Conservation (phyloP, 2,888 invertebrate genomes). For the Acrocyrtus sp. region DNA sequence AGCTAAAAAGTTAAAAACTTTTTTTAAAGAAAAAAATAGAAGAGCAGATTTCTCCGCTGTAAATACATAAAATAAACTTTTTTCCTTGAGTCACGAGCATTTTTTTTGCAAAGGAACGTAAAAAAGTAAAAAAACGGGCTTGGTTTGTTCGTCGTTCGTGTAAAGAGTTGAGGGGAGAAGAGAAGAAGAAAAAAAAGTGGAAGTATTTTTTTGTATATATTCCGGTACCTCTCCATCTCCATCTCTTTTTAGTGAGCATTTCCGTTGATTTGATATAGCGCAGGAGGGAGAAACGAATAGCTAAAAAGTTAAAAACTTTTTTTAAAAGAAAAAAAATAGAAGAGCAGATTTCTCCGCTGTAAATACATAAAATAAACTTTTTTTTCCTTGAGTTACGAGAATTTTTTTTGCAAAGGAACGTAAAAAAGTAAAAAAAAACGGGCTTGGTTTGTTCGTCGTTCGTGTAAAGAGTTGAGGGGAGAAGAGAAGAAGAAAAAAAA, state of each 20-base stretch:
- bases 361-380: neutral
- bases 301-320: neutral
- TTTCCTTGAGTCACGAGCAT: neutral
- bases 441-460: neutral
- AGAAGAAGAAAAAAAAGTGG: too few relatives aligned
- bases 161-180: too few relatives aligned
- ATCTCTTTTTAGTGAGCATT: slow-evolving; percentile 16
- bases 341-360: neutral
- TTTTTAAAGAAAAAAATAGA: neutral
- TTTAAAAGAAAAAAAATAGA: neutral
- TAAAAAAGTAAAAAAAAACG: too few relatives aligned
- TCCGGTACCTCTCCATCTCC: neutral
- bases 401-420: neutral
- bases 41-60: neutral
- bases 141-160: neutral
- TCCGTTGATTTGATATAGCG: slow-evolving; percentile 10
- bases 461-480: too few relatives aligned
- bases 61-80: neutral
- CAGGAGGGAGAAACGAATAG: neutral
- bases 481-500: too few relatives aligned
- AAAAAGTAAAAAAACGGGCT: too few relatives aligned
- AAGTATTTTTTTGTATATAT: too few relatives aligned
- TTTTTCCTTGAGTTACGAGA: neutral
- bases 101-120: neutral
- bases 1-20: neutral